phyloP scores from a whole-genome alignment of 1,140 invertebrate species.

The Cydia fagiglandana region DNA sequence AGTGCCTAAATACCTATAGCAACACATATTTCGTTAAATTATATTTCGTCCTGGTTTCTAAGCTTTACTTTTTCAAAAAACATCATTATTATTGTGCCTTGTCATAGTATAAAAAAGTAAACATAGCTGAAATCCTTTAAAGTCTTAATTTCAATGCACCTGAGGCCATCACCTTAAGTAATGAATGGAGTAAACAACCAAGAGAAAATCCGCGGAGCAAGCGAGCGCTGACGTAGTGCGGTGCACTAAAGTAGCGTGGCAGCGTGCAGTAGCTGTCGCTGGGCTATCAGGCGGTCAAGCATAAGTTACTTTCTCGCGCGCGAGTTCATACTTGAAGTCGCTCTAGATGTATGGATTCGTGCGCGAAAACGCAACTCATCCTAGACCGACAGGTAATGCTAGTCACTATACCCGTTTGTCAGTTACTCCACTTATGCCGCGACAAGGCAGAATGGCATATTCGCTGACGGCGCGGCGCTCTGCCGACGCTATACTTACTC shows the following conservation, averaged over 20 bases:
- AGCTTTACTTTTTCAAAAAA: too few species aligned
- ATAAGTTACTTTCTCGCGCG: too few species aligned
- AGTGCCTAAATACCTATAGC: too few species aligned
- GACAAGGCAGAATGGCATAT: conserved; percentile 41
- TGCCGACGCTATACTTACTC: background rate
- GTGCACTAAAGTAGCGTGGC: background rate
- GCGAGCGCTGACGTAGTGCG: background rate
- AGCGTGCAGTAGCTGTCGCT: too few species aligned
- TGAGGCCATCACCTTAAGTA: conserved; percentile 38
- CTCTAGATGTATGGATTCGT: too few species aligned
- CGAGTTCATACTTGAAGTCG: too few species aligned
- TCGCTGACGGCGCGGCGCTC: conserved; percentile 44
- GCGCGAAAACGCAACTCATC: too few species aligned
- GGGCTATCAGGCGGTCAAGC: too few species aligned
- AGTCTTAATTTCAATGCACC: background rate
- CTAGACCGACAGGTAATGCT: background rate
- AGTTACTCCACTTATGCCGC: conserved; percentile 34
- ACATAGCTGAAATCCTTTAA: conserved; percentile 8
- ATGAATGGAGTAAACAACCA: conserved; percentile 46
- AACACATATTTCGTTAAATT: too few species aligned
- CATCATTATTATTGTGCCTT: background rate
- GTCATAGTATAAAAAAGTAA: background rate
- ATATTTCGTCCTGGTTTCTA: too few species aligned
- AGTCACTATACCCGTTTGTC: background rate
- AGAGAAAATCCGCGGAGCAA: conserved; percentile 33